Base-by-base conservation (phyloP, 2,113 vertebrate species). In the Phrynocephalus versicolor region DNA sequence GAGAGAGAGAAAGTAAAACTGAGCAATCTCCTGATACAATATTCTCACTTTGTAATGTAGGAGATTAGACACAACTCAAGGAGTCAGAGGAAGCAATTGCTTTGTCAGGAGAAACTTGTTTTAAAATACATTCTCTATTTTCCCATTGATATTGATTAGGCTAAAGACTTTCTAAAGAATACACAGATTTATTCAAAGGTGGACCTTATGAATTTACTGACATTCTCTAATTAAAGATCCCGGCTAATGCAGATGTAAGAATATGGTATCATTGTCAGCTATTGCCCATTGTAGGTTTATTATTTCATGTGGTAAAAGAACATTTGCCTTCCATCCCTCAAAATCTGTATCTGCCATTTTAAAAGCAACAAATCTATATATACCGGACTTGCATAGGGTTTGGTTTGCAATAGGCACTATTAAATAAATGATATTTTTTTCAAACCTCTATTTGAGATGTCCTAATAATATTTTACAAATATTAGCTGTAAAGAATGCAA, bases 101-200 rank as follows among this genome's bases (percentile, higher is more conserved):
- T 90, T 58, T 87, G 13, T 21, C 37, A 85, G 55, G n/a, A 80
- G 27, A 87, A 91, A 85, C 55, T 51, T 84, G 3, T 14, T 81
- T 27, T 75, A 81, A 83, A 89, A 64, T 1, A 0, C 78, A 51
- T 30, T 45, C 3, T 71, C 35, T 82, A 80, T 85, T 21, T 81
- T n/a, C 89, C 39, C 71, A 85, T 15, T 51, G 75, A 2, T 75
- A 45, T 84, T 73, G 27, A 9, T 39, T 74, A 76, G 19, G 33
- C 73, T 85, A 60, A 86, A 64, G 55, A 82, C 7, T 72, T 21
- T 73, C 55, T 79, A 58, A 65, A 30, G 14, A 21, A 10, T 81
- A 72, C 79, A 58, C 23, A 35, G 14, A 82, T 27, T 82, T 35
- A 51, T 37, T 80, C 3, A 82, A 74, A 77, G 57, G 14, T 41